A percentile compares a stretch with the other conserved stretches of the same genome.
Conservation (phyloP, 2,113 vertebrate genomes). For the Ifrita kowaldi region DNA sequence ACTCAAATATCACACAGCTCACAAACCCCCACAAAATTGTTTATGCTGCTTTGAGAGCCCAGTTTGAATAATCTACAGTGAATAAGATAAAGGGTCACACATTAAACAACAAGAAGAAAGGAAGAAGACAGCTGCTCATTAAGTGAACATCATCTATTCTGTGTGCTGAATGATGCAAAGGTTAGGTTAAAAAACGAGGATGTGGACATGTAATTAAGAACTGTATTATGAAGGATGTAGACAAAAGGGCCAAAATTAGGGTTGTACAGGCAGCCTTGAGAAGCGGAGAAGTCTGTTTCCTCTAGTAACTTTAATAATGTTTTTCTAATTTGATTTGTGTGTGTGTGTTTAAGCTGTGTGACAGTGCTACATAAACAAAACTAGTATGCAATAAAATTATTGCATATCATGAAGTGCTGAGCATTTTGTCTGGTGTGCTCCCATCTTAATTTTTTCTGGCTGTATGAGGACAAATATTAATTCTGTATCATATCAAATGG, state of each 20-base stretch:
- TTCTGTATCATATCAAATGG: neutral
- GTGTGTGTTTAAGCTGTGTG: neutral
- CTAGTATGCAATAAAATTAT: neutral
- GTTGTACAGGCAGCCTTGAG: neutral
- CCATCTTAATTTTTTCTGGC: neutral
- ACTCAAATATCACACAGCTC: neutral
- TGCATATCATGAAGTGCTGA: neutral
- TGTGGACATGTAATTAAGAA: neutral
- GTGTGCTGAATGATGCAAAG: neutral
- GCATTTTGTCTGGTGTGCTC: neutral
- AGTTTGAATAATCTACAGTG: neutral
- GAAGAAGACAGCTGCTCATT: neutral
- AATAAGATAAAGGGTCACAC: neutral
- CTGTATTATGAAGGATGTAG: neutral
- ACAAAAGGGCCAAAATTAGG: neutral
- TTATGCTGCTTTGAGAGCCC: neutral
- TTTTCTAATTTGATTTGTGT: neutral
- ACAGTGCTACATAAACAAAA: neutral
- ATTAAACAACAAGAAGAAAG: neutral
- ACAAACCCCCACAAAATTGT: neutral
- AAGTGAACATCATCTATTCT: neutral
- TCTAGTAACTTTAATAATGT: neutral
- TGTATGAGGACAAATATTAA: neutral
- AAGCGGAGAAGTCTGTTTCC: neutral
- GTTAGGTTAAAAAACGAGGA: neutral